Conservation (phyloP, 2,113 vertebrate species). For the Morone saxatilis region DNA sequence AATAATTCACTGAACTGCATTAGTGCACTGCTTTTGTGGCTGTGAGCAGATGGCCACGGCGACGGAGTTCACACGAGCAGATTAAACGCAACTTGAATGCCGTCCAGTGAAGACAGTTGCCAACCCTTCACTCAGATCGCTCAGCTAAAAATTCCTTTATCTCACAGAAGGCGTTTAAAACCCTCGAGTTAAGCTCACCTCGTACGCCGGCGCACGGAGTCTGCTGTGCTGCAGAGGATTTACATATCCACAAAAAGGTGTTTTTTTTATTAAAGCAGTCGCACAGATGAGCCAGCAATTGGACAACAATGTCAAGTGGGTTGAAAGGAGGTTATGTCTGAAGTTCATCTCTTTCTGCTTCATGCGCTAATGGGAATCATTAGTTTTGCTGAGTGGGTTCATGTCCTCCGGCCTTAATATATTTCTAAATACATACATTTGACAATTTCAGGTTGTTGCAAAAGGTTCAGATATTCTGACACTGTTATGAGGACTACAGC, state of each 20-base stretch:
- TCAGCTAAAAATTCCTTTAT: slow-evolving; percentile 49
- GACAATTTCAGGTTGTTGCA: slow-evolving; percentile 11
- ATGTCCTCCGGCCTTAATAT: slow-evolving; percentile 27
- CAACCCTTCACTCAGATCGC: slow-evolving; percentile 43
- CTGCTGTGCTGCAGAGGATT: slow-evolving; percentile 21
- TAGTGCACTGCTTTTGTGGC: slow-evolving; percentile 14
- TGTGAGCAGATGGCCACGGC: slow-evolving; percentile 54
- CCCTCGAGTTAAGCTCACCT: slow-evolving; percentile 44
- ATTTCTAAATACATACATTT: slow-evolving; percentile 47
- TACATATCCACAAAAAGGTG: slow-evolving; percentile 29
- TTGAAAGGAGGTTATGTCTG: slow-evolving; percentile 35
- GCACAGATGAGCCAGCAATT: slow-evolving; percentile 25
- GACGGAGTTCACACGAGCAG: slow-evolving; percentile 57
- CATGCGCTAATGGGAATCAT: slow-evolving; percentile 43
- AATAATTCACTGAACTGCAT: slow-evolving; percentile 31
- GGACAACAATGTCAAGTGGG: slow-evolving; percentile 36
- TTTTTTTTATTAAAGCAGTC: slow-evolving; percentile 35
- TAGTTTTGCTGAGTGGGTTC: slow-evolving; percentile 35
- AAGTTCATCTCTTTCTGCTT: slow-evolving; percentile 47
- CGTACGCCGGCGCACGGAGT: not conserved
- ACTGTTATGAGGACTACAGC: no score
- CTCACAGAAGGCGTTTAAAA: slow-evolving; percentile 49
- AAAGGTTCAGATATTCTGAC: not conserved
- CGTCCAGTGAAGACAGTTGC: slow-evolving; percentile 55
- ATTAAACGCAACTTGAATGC: slow-evolving; percentile 61